Conservation (phyloP, 2,797 vertebrate species). For the Siniperca scherzeri region DNA sequence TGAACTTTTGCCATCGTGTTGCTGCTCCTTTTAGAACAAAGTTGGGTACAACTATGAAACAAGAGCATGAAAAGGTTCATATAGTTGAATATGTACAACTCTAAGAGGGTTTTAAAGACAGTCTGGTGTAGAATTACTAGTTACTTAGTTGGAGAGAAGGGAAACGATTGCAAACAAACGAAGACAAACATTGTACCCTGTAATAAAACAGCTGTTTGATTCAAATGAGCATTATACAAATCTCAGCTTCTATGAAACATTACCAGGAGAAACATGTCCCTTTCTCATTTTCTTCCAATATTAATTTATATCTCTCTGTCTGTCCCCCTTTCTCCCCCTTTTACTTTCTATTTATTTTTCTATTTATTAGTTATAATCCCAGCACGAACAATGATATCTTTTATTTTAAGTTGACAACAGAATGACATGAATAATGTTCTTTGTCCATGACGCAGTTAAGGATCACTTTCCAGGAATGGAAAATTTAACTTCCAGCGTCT, state of each 20-base stretch:
- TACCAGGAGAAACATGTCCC: neutral
- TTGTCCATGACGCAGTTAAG: constrained; percentile 40
- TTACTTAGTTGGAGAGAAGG: neutral
- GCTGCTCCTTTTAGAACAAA: constrained; percentile 17
- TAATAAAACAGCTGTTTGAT: constrained; percentile 23
- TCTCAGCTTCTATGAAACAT: constrained; percentile 16
- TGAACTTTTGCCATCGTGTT: constrained; percentile 2
- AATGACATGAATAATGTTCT: constrained; percentile 48
- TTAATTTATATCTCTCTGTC: neutral
- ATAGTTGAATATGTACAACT: neutral
- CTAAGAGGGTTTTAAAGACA: neutral
- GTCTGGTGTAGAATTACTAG: neutral
- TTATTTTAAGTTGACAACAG: constrained; percentile 30
- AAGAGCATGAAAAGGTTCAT: neutral
- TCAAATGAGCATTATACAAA: constrained; percentile 37
- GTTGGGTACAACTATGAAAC: neutral
- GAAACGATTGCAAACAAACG: neutral
- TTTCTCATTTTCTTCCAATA: neutral
- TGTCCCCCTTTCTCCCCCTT: neutral
- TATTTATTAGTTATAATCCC: constrained; percentile 22
- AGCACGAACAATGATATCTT: constrained; percentile 39
- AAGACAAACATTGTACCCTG: neutral
- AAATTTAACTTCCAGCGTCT: constrained; percentile 28
- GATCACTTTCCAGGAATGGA: constrained; percentile 43
- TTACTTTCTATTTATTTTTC: constrained; percentile 3